A percentile compares a stretch with the other conserved stretches of the same genome.
phyloP scores from a whole-genome alignment of 2,113 vertebrate species.

The Lycaon pictus region DNA sequence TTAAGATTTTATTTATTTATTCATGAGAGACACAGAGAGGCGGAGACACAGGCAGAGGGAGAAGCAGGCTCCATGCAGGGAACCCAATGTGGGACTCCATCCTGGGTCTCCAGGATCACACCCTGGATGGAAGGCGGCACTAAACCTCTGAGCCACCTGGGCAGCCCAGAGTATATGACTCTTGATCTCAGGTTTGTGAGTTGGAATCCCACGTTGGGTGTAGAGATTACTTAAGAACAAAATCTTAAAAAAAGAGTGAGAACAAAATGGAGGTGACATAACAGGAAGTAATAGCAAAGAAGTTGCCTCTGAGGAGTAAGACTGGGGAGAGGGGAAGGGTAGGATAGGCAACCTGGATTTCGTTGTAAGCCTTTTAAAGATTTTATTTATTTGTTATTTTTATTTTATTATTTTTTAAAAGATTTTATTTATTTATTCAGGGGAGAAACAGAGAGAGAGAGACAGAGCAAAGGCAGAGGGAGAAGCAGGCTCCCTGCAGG shows the following conservation, averaged over 20 bases:
- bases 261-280: background rate
- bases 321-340: background rate
- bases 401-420: no score
- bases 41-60: no score
- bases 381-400: background rate
- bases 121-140: no score
- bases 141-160: background rate
- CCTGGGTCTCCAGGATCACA: no score
- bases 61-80: no score
- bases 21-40: no score
- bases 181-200: background rate
- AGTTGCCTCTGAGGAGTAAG: background rate
- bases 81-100: no score
- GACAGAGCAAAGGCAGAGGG: background rate
- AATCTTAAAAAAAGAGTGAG: background rate
- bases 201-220: background rate
- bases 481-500: background rate
- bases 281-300: background rate
- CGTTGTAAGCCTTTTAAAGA: background rate
- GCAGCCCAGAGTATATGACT: background rate
- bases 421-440: background rate
- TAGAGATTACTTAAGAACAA: background rate
- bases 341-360: background rate
- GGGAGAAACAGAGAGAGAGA: background rate
- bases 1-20: no score